Base-by-base conservation (phyloP, 2,888 invertebrate genomes). In the Bedellia somnulentella region DNA sequence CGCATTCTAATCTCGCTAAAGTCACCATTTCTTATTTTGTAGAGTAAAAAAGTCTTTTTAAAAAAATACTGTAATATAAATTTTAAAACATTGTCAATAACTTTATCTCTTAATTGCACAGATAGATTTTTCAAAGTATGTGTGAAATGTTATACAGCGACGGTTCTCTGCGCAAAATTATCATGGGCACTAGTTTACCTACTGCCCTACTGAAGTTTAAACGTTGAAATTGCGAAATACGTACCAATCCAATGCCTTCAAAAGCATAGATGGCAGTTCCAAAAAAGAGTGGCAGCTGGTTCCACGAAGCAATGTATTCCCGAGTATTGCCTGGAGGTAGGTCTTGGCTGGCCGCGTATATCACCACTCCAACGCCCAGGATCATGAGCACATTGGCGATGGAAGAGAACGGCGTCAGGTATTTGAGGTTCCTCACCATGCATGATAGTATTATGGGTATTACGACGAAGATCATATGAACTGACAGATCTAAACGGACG, bases 201-300 rank as follows among this genome's bases (percentile, higher is more conserved):
- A 4, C 24, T 24, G 12, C 2, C 11, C 11, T 10, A 10, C 5
- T 11, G 8, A 3, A 21, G 10, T 3, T 3, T 3, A 21, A 21
- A 21, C 8, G 2, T 6, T n/a, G 3, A 10, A 24, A 11, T 5
- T 10, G 6, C 24, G 27, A n/a, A n/a, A n/a, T n/a, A 60, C 80
- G 81, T 55, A 88, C 91, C 78, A 92, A 61, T 31, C 90, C 90
- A 40, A 98, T 97, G 37, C 96, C 98, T 75, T 98, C 98, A 52
- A 97, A 98, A 3, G 97, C 91, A 60, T 92, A 99, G 33, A 99
- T 84, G 14, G 93, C 93, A 1, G 96, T 97, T 26, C 97, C 97
- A 52, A 98, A 95, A 58, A 89, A 98, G 9, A 98, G 68, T 0
- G 98, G 96, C 35, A 90, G 64, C 35, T 78, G 79, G 34, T 59